These are phyloP conservation scores for Huso huso DNA, from an alignment of 2,797 vertebrate species.

Conservation along the genomic window DNA sequence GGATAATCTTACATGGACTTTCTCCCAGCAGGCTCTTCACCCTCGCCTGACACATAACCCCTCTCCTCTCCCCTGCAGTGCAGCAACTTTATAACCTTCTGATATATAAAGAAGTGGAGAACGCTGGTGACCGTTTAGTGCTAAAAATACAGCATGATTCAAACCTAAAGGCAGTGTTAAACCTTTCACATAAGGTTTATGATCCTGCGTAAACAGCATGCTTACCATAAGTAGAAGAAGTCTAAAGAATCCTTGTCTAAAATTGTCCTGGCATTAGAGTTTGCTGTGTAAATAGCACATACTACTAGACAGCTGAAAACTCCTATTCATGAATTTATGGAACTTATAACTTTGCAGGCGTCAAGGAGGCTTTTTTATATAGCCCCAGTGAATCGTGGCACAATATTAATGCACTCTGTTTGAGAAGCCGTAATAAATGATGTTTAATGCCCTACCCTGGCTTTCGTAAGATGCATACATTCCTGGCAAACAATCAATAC, in stretches of 20 bases:
- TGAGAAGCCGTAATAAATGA: constrained; percentile 74
- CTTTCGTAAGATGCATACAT: constrained; percentile 88
- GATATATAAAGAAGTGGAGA: constrained; percentile 58
- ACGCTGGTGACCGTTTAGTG: constrained; percentile 55
- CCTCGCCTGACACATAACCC: constrained; percentile 52
- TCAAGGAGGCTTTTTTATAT: constrained; percentile 72
- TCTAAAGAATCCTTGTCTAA: constrained; percentile 76
- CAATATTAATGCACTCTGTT: constrained; percentile 70
- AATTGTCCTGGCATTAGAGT: constrained; percentile 75
- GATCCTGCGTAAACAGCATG: constrained; percentile 76
- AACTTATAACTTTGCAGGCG: constrained; percentile 73
- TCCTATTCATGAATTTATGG: constrained; percentile 80
- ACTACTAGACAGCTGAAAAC: constrained; percentile 74
- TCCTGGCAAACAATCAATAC: constrained; percentile 81
- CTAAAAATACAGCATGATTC: constrained; percentile 77
- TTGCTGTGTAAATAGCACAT: constrained; percentile 76
- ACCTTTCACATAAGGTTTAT: constrained; percentile 69
- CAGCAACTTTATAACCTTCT: constrained; percentile 67
- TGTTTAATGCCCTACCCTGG: constrained; percentile 74
- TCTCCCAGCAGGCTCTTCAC: constrained; percentile 64
- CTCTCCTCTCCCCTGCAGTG: constrained; percentile 42
- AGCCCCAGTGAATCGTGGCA: constrained; percentile 56
- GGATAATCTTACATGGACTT: constrained; percentile 45
- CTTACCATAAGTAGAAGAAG: constrained; percentile 65
- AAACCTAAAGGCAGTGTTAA: constrained; percentile 70